Percentiles rank a stretch among this genome's conserved stretches.
phyloP scores from a whole-genome alignment of 2,113 vertebrate genomes.

The Amblyornis subalaris region DNA sequence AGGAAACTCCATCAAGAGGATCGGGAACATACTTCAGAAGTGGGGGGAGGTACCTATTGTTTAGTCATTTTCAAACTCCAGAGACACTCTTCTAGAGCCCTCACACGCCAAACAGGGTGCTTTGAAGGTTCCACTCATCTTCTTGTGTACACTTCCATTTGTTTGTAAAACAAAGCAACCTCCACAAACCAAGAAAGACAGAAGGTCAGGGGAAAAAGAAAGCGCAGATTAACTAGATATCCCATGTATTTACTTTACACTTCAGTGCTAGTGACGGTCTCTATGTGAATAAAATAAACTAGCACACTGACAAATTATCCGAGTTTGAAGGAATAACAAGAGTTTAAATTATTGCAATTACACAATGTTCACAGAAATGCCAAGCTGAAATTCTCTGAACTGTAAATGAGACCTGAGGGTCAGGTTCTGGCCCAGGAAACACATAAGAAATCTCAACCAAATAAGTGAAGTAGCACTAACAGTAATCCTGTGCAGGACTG shows the following conservation, averaged over 20 bases:
- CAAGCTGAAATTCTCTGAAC: constrained; percentile 12
- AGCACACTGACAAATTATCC: constrained; percentile 15
- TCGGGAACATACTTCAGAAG: background rate
- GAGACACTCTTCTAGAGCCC: background rate
- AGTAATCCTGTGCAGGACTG: background rate
- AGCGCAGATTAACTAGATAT: background rate
- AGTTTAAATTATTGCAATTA: constrained; percentile 39
- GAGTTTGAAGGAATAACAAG: constrained; percentile 19
- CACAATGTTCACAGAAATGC: constrained; percentile 9
- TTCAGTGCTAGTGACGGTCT: background rate
- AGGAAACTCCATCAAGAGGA: background rate
- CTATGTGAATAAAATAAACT: background rate
- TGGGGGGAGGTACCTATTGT: background rate
- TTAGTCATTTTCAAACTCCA: background rate
- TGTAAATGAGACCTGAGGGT: constrained; percentile 35
- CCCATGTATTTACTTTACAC: constrained; percentile 1
- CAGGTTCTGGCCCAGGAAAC: constrained; percentile 26
- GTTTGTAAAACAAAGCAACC: background rate
- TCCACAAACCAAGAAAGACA: background rate
- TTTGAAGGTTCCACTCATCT: background rate
- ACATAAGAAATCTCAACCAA: background rate
- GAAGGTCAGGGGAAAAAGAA: background rate
- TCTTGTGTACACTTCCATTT: background rate
- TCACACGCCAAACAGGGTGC: background rate
- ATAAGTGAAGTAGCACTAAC: background rate